phyloP scores from a whole-genome alignment of 1,140 invertebrate species.

The Drosophila equinoxialis region DNA sequence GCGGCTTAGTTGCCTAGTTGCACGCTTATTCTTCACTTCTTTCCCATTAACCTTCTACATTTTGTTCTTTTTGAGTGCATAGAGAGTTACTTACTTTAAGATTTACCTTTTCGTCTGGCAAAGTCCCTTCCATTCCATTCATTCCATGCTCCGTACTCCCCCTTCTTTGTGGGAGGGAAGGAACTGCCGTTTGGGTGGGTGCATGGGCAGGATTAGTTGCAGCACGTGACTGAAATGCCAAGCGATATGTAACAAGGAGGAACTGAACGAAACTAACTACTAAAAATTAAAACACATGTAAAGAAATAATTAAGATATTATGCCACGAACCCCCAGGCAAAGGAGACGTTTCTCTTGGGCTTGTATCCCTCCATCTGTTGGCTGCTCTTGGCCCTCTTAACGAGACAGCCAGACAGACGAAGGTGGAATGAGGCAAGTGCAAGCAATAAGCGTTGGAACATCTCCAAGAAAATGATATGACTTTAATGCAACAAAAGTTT shows the following conservation, averaged over 20 bases:
- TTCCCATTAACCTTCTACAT: too few relatives aligned
- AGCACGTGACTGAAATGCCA: slow-evolving; percentile 77
- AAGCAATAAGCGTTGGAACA: too few relatives aligned
- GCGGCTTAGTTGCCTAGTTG: not conserved
- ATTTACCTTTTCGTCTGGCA: slow-evolving; percentile 65
- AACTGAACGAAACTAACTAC: slow-evolving; percentile 57
- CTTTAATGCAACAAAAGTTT: not conserved
- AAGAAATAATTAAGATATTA: slow-evolving; percentile 81
- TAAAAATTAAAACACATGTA: slow-evolving; percentile 81
- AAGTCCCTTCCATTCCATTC: slow-evolving; percentile 13
- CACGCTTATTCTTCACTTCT: not conserved
- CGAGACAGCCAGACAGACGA: not conserved
- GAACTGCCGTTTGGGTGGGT: slow-evolving; percentile 26
- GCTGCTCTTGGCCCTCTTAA: not conserved
- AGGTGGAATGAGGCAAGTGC: not conserved
- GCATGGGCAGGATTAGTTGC: slow-evolving; percentile 60
- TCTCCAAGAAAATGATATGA: too few relatives aligned
- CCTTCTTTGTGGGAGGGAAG: too few relatives aligned
- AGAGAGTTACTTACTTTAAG: slow-evolving; percentile 65
- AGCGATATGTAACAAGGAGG: slow-evolving; percentile 24
- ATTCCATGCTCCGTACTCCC: too few relatives aligned
- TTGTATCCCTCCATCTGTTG: not conserved
- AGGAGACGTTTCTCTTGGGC: not conserved
- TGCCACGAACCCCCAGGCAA: slow-evolving; percentile 43
- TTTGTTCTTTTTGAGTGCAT: slow-evolving; percentile 28